These are phyloP conservation scores for Leptopterna dolabrata DNA, from an alignment of 2,888 invertebrate genomes.

Conservation along the genomic window DNA sequence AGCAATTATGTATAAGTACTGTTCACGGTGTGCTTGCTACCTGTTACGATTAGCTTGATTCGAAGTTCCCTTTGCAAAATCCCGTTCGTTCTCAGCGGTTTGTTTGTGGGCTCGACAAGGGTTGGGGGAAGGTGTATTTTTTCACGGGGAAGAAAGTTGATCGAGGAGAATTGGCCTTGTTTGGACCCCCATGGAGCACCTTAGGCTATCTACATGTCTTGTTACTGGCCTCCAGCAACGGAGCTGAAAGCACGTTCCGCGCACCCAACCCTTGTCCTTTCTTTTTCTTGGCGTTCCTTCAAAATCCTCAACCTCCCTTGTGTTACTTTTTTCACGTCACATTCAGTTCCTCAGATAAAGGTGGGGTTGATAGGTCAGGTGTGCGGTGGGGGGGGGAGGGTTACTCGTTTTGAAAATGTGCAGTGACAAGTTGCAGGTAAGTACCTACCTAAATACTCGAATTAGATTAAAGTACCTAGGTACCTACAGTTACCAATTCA, in stretches of 20 bases:
- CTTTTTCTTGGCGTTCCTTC: constrained; percentile 36
- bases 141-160: neutral
- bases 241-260: constrained; percentile 44
- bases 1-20: no score
- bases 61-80: neutral
- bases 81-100: constrained; percentile 30
- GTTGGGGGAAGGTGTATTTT: neutral
- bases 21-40: no score
- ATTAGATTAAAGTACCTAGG: no score
- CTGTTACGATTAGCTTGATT: neutral
- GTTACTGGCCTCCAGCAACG: constrained; percentile 51
- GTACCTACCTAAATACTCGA: no score
- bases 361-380: no score
- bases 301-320: neutral
- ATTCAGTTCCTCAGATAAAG: neutral
- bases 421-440: no score
- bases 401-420: neutral
- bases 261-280: neutral
- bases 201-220: constrained; percentile 52
- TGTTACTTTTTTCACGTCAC: neutral
- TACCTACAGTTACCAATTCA: no score
- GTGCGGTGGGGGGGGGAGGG: neutral
- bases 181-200: constrained; percentile 37
- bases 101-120: constrained; percentile 18
- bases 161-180: constrained; percentile 39